These are phyloP conservation scores for Scelioninae gen. 1 DNA, from an alignment of 2,888 invertebrate genomes.

Conservation along the genomic window DNA sequence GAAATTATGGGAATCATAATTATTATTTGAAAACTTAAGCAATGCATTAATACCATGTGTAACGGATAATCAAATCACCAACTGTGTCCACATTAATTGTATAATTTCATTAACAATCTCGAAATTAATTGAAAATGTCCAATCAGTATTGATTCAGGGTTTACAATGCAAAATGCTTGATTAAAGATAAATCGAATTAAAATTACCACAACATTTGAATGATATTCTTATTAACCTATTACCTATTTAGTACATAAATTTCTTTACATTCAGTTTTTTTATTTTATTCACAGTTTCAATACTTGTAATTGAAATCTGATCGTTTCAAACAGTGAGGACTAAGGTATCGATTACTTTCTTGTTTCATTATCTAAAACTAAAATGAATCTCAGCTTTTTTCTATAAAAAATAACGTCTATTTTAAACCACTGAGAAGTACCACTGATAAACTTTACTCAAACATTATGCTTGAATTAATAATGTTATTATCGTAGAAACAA, in stretches of 20 bases:
- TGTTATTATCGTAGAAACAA: not conserved
- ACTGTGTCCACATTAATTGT: constrained; percentile 16
- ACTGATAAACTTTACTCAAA: not conserved
- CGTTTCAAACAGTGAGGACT: not conserved
- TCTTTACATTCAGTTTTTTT: not conserved
- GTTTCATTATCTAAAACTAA: constrained; percentile 8
- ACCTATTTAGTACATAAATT: not conserved
- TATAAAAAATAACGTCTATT: too few species aligned
- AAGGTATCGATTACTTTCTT: constrained; percentile 18
- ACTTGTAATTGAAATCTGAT: constrained; percentile 21
- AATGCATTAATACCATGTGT: not conserved
- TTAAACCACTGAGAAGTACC: too few species aligned
- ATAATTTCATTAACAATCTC: constrained; percentile 17
- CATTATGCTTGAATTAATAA: not conserved
- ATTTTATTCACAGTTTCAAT: constrained; percentile 10
- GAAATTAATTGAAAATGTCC: constrained; percentile 7
- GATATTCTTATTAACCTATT: too few species aligned
- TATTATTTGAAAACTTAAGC: constrained; percentile 19
- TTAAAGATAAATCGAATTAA: not conserved
- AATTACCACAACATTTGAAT: not conserved
- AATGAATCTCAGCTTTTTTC: too few species aligned
- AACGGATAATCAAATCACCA: constrained; percentile 28
- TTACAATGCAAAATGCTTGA: too few species aligned
- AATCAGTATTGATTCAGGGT: not conserved
- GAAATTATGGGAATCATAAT: constrained; percentile 26